These are phyloP conservation scores for Aspidiotus destructor DNA, from an alignment of 2,888 invertebrate genomes.

Conservation along the genomic window DNA sequence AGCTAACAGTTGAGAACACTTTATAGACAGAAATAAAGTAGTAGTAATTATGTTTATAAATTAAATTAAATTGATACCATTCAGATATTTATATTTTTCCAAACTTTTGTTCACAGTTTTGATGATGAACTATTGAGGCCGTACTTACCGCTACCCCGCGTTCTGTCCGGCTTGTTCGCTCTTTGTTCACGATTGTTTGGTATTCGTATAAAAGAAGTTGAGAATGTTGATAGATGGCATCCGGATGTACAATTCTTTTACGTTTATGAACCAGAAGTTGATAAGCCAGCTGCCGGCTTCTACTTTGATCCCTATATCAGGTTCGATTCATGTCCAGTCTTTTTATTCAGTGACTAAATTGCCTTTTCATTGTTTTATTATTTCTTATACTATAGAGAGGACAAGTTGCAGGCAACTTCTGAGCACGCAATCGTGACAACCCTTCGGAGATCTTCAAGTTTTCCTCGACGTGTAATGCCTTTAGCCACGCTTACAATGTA, in stretches of 20 bases:
- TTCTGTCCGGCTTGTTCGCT: constrained; percentile 66
- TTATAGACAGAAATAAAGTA: too few species aligned
- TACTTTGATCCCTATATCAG: constrained; percentile 71
- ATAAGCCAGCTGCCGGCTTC: constrained; percentile 65
- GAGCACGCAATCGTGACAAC: constrained; percentile 40
- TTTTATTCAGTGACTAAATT: not conserved
- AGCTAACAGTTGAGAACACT: too few species aligned
- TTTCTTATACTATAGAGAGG: constrained; percentile 9
- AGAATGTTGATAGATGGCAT: constrained; percentile 67
- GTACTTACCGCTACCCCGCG: constrained; percentile 73
- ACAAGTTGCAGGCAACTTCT: constrained; percentile 45
- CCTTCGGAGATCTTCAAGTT: constrained; percentile 35
- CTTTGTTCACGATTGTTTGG: constrained; percentile 69
- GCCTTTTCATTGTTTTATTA: not conserved
- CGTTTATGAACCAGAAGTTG: constrained; percentile 58
- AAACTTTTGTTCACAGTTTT: constrained; percentile 43
- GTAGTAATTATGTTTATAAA: too few species aligned
- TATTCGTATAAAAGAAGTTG: constrained; percentile 59
- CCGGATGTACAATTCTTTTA: constrained; percentile 74
- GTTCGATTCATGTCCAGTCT: constrained; percentile 12
- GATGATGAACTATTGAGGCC: constrained; percentile 62
- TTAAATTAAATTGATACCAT: not conserved
- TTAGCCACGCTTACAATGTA: constrained; percentile 75
- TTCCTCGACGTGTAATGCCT: constrained; percentile 54
- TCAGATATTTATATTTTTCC: not conserved